Evolutionary conservation across 2,888 invertebrate species (phyloP).

Genomic region (Ectemnius lituratus): DNA sequence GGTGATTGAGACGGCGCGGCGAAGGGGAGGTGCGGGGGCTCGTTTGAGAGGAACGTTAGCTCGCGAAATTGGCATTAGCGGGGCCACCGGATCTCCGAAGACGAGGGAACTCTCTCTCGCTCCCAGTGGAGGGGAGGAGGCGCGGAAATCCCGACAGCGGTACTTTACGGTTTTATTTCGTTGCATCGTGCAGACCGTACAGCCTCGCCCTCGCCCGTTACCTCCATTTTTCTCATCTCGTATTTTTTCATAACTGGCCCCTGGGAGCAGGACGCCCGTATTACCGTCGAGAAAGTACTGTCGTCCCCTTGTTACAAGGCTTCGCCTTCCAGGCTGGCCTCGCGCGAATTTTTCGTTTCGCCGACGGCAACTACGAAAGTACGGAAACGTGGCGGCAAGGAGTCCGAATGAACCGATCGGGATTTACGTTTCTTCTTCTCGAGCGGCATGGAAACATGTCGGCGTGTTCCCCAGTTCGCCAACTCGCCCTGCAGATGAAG

Average conservation of each 20-base stretch:
- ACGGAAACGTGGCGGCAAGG: neutral
- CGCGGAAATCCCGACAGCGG: slow-evolving; percentile 48
- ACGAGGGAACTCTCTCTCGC: too few species aligned
- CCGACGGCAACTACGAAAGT: neutral
- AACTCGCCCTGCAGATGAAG: neutral
- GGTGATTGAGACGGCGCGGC: too few species aligned
- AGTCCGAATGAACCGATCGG: neutral
- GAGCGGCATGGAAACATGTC: slow-evolving; percentile 3
- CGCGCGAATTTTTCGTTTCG: neutral
- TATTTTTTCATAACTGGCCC: slow-evolving; percentile 66
- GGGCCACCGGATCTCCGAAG: too few species aligned
- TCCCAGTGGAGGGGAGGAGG: neutral
- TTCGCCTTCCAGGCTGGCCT: too few species aligned
- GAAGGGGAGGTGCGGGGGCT: too few species aligned
- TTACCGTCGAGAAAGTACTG: slow-evolving; percentile 51
- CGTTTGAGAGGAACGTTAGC: too few species aligned
- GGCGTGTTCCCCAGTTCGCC: neutral
- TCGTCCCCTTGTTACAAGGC: slow-evolving; percentile 16
- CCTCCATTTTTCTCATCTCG: slow-evolving; percentile 57
- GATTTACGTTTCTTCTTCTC: neutral
- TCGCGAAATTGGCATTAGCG: too few species aligned
- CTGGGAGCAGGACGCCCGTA: slow-evolving; percentile 25
- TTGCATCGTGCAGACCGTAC: slow-evolving; percentile 26
- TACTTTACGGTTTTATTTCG: slow-evolving; percentile 55
- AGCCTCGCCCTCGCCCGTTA: slow-evolving; percentile 33